Evolutionary conservation across 2,888 invertebrate species (phyloP).

Genomic region (Ectemnius continuus): DNA sequence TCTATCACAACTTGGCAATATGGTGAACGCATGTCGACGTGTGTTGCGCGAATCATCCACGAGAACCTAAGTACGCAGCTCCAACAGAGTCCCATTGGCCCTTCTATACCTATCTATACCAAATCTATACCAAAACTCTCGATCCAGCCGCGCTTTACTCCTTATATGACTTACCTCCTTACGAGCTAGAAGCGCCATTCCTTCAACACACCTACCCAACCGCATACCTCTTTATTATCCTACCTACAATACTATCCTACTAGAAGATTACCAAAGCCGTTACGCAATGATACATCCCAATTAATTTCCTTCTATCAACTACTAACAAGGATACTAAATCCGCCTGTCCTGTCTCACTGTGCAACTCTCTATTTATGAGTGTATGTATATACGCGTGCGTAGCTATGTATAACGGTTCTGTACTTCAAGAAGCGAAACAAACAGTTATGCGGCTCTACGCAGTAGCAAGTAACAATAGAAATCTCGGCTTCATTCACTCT

Average conservation of each 20-base stretch:
- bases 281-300: constrained; percentile 54
- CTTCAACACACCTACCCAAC: not conserved
- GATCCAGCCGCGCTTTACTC: not conserved
- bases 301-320: constrained; percentile 52
- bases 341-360: too few species aligned
- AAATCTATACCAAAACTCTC: too few species aligned
- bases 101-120: too few species aligned
- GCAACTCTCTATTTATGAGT: too few species aligned
- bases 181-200: not conserved
- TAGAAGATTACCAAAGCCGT: constrained; percentile 51
- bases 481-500: constrained; percentile 17
- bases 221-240: not conserved
- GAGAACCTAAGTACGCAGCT: constrained; percentile 10
- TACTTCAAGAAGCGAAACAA: constrained; percentile 50
- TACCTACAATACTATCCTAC: constrained; percentile 47
- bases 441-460: constrained; percentile 48
- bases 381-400: constrained; percentile 31
- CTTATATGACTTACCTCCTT: not conserved
- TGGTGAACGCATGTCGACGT: constrained; percentile 11
- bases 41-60: constrained; percentile 21
- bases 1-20: constrained; percentile 20
- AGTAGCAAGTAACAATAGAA: constrained; percentile 37
- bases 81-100: too few species aligned
- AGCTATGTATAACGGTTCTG: constrained; percentile 24
- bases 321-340: constrained; percentile 60